Evolutionary conservation across 2,888 invertebrate species (phyloP), one percentile per base, ranked within the genome.

Genomic region (Mesoligia furuncula): DNA sequence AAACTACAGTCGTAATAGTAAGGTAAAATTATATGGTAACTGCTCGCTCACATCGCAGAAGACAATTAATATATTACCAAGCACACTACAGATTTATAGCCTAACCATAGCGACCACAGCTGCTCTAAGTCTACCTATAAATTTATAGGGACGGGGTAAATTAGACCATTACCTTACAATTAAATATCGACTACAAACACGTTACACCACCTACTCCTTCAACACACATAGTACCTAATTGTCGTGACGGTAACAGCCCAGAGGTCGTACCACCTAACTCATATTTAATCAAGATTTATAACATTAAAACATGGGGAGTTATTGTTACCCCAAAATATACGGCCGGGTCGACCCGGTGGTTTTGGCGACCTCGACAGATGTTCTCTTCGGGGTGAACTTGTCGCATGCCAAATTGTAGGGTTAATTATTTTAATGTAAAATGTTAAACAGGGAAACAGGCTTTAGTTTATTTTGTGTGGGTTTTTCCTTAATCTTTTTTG

Each of bases 221-320:
- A 39, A 66, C 75, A 73, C 39, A 69, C 39, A 36, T n/a, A 51
- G 51, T 59, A n/a, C n/a, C n/a, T n/a, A 73, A 76, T 69, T 86
- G 24, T 69, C 67, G 65, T 71, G 71, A 65, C 61, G 45, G 54
- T 57, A 20, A 59, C 51, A 67, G 9, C 66, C 1, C 64, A 72
- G 67, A 75, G 79, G 72, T 72, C 59, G 73, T 66, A 71, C 42
- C 73, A 79, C 91, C 90, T 90, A 91, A 94, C 91, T 93, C 91
- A 92, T 93, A 92, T 94, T 94, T 93, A 94, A 95, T 94, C 93
- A 93, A 94, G 95, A 95, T 94, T 93, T 93, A 95, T 92, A 90
- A 87, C 89, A 90, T 90, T 91, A 88, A 89, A 91, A 91, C 90
- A 89, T 85, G 85, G 88, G 83, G 84, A 86, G 85, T 89, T 91